Evolutionary conservation across 2,888 invertebrate species (phyloP), one percentile per base, ranked within the genome.

Genomic region (Eurytoma californica): DNA sequence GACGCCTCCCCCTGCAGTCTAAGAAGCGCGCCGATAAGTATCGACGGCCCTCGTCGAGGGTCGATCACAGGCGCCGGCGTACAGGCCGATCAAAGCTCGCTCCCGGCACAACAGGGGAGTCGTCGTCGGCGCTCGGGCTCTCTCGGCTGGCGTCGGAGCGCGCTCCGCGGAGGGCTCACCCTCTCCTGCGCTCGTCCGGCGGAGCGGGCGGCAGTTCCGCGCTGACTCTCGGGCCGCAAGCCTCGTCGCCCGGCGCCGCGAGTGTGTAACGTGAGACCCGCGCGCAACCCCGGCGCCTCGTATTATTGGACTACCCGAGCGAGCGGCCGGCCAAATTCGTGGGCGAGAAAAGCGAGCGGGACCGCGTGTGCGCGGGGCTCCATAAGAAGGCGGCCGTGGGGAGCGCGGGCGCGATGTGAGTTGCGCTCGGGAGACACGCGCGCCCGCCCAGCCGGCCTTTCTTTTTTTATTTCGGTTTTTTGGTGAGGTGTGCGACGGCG

Each of bases 221-320:
- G 77, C 77, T 66, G 77, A 53, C 77, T 72, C 72, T 77, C 65
- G 60, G 57, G 58, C 7, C 65, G 72, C 58, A 72, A 72, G 66
- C 72, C 53, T 39, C 65, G 65, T 47, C 58, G 72, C 47, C 65
- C 65, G 65, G 30, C 69, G 58, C 20, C 51, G 70, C 16, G n/a
- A 5, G 51, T 20, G 24, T 47, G 63, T 60, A 68, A 75, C 75
- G 67, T 51, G 75, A 75, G 60, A 75, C 7, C 66, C 65, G 39
- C 28, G 39, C 9, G 30, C 73, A 24, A 24, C 75, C 20, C 28
- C 18, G 18, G 12, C 39, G 7, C 53, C 61, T 55, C 47, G 3
- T 70, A 72, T 72, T 72, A 72, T 72, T 72, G 72, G 72, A 51
- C 53, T 53, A 65, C 16, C 39, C n/a, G 30, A 30, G 14, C 18